phyloP scores from a whole-genome alignment of 2,888 invertebrate species.

The Leptarthrus brevirostris region DNA sequence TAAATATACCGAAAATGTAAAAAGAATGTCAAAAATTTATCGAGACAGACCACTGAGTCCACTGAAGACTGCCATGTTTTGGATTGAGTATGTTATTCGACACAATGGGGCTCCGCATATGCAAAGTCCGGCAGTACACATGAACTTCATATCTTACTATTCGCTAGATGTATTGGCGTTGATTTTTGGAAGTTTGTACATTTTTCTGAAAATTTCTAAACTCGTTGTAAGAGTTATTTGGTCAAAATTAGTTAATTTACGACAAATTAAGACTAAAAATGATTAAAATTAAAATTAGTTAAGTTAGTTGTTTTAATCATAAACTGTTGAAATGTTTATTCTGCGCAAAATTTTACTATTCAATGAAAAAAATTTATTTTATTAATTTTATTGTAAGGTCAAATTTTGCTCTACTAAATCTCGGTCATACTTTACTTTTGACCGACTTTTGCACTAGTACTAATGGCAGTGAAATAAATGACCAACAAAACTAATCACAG shows the following conservation, averaged over 20 bases:
- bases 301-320: not conserved
- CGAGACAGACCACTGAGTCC: slow-evolving; percentile 64
- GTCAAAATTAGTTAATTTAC: too few relatives aligned
- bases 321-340: too few relatives aligned
- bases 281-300: not conserved
- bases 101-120: slow-evolving; percentile 66
- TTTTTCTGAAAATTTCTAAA: not conserved
- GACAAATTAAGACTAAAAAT: not conserved
- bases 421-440: too few relatives aligned
- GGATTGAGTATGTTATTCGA: slow-evolving; percentile 67
- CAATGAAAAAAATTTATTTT: too few relatives aligned
- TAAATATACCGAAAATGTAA: slow-evolving; percentile 62
- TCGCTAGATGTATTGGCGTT: slow-evolving; percentile 63
- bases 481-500: too few relatives aligned
- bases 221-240: not conserved
- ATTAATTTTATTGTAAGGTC: too few relatives aligned
- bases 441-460: too few relatives aligned
- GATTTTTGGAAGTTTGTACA: not conserved
- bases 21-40: slow-evolving; percentile 62
- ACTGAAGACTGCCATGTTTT: slow-evolving; percentile 65
- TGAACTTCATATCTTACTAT: slow-evolving; percentile 65
- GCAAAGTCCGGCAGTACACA: slow-evolving; percentile 62
- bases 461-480: too few relatives aligned
- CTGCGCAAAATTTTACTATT: too few relatives aligned
- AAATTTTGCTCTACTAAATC: too few relatives aligned